Conservation (phyloP, 2,113 vertebrate species). For the Oxygymnocypris stewartii region DNA sequence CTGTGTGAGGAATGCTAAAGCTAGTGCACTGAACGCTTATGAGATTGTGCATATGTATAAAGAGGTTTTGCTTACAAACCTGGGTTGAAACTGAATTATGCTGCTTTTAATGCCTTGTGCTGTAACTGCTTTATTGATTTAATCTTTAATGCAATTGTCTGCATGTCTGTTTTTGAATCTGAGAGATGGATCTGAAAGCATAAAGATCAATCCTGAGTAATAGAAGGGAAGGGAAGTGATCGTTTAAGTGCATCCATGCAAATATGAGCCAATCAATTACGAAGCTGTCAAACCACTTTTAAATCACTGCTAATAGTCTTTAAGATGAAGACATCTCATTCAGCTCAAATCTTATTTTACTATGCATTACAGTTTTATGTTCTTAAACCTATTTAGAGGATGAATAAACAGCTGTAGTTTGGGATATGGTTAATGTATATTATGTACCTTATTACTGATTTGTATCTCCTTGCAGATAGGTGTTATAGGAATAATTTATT, state of each 20-base stretch:
- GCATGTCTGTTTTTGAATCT: background rate
- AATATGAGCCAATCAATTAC: background rate
- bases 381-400: background rate
- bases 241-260: too few species aligned
- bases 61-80: background rate
- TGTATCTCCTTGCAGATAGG: background rate
- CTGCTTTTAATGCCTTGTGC: background rate
- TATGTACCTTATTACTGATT: background rate
- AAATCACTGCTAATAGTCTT: conserved; percentile 20
- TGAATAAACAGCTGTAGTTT: background rate
- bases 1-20: background rate
- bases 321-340: background rate
- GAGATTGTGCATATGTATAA: background rate
- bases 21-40: background rate
- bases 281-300: background rate
- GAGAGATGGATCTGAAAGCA: background rate
- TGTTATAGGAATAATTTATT: background rate
- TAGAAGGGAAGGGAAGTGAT: background rate
- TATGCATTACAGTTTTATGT: background rate
- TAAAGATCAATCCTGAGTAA: background rate
- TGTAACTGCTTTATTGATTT: background rate
- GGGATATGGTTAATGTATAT: background rate
- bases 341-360: background rate
- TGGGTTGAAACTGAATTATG: background rate
- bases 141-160: background rate